A percentile compares a stretch with the other conserved stretches of the same genome.
Conservation (phyloP, 2,113 vertebrate species). For the Crypturellus undulatus region DNA sequence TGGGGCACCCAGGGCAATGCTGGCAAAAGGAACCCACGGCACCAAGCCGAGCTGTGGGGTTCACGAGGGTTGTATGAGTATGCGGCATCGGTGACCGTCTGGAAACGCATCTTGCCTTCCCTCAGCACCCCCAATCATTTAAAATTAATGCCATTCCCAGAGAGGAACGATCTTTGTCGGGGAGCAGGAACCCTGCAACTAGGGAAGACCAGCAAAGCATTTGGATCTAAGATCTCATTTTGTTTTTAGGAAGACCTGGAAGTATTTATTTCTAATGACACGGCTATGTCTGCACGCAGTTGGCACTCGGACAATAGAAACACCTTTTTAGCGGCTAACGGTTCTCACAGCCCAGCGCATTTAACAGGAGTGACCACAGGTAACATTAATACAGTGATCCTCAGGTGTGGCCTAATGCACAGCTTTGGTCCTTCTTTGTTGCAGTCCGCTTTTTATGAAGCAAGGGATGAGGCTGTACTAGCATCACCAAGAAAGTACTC, state of each 20-base stretch:
- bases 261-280: neutral
- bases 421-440: neutral
- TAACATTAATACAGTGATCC: neutral
- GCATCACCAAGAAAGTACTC: constrained; percentile 37
- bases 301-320: neutral
- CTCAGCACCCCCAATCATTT: neutral
- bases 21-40: neutral
- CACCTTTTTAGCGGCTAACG: neutral
- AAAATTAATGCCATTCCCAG: neutral
- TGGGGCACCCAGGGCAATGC: neutral
- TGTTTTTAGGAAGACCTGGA: neutral
- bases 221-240: neutral
- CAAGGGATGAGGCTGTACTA: neutral
- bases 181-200: neutral
- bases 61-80: neutral
- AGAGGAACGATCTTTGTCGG: neutral
- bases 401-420: neutral
- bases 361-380: neutral
- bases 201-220: neutral
- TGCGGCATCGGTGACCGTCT: neutral
- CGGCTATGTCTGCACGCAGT: neutral
- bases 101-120: neutral
- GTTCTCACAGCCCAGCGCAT: neutral
- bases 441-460: neutral
- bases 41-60: neutral